Conservation (phyloP, 2,888 invertebrate genomes). For the Diaprepes abbreviatus region DNA sequence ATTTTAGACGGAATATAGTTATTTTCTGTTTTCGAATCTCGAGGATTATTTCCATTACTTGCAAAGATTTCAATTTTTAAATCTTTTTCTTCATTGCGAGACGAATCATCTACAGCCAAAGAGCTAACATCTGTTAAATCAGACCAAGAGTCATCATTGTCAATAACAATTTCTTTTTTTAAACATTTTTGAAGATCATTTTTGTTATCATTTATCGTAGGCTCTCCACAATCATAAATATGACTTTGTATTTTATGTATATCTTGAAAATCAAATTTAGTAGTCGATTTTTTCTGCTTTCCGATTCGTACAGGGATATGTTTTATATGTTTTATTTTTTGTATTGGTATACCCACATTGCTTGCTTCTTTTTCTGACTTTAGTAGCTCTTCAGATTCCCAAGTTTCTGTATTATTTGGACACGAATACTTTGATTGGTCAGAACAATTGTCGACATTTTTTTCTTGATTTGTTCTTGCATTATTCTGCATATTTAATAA, state of each 20-base stretch:
- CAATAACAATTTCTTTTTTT: conserved; percentile 4
- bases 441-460: neutral
- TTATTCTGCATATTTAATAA: neutral
- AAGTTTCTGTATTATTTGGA: conserved; percentile 4
- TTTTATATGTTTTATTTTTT: neutral
- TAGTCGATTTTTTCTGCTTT: neutral
- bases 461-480: neutral
- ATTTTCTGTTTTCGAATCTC: neutral
- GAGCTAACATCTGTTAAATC: conserved; percentile 52
- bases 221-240: conserved; percentile 9
- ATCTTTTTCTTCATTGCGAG: neutral
- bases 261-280: neutral
- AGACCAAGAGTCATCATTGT: conserved; percentile 53
- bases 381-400: neutral
- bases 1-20: neutral
- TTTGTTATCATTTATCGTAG: neutral
- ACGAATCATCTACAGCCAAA: conserved; percentile 9
- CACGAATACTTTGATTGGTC: neutral
- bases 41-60: neutral
- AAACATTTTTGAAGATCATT: neutral
- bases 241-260: neutral
- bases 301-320: neutral
- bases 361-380: conserved; percentile 13
- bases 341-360: neutral
- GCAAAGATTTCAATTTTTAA: neutral